Evolutionary conservation across 2,113 vertebrate genomes (phyloP).

Genomic region (Periophthalmodon schlosseri): DNA sequence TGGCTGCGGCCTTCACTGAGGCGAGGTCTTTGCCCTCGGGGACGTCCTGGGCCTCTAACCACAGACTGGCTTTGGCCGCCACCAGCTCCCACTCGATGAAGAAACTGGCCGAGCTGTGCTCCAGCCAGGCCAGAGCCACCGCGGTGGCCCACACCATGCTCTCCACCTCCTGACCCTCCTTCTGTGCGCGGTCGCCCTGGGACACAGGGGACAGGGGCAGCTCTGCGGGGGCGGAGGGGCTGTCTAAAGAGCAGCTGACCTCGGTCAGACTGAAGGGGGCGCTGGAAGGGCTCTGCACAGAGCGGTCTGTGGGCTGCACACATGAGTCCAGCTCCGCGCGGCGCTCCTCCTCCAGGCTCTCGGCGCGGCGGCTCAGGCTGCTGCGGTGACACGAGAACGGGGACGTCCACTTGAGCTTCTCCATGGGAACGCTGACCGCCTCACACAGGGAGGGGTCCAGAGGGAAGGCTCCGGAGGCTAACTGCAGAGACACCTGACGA

Average conservation of each 20-base stretch:
- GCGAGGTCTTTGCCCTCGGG: slow-evolving; percentile 82
- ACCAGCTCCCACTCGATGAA: slow-evolving; percentile 96
- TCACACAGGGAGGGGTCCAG: slow-evolving; percentile 83
- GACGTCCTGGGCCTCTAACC: slow-evolving; percentile 84
- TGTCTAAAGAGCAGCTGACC: slow-evolving; percentile 31
- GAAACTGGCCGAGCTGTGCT: slow-evolving; percentile 90
- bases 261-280: slow-evolving; percentile 45
- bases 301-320: slow-evolving; percentile 40
- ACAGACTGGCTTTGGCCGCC: slow-evolving; percentile 90
- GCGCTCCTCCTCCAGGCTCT: slow-evolving; percentile 47
- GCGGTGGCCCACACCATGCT: slow-evolving; percentile 93
- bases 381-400: slow-evolving; percentile 88
- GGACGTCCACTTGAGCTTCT: slow-evolving; percentile 94
- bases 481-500: slow-evolving; percentile 86
- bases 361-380: slow-evolving; percentile 70
- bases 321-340: slow-evolving; percentile 38
- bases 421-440: slow-evolving; percentile 86
- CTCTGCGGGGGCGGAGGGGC: slow-evolving; percentile 56
- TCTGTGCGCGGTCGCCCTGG: slow-evolving; percentile 30
- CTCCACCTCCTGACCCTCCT: slow-evolving; percentile 68
- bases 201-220: slow-evolving; percentile 9
- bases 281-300: slow-evolving; percentile 41
- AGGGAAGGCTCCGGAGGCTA: slow-evolving; percentile 88
- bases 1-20: slow-evolving; percentile 83
- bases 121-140: slow-evolving; percentile 92